Evolutionary conservation across 92 coral and sea anemone species (phyloP).

Genomic region (Nematostella vectensis): DNA sequence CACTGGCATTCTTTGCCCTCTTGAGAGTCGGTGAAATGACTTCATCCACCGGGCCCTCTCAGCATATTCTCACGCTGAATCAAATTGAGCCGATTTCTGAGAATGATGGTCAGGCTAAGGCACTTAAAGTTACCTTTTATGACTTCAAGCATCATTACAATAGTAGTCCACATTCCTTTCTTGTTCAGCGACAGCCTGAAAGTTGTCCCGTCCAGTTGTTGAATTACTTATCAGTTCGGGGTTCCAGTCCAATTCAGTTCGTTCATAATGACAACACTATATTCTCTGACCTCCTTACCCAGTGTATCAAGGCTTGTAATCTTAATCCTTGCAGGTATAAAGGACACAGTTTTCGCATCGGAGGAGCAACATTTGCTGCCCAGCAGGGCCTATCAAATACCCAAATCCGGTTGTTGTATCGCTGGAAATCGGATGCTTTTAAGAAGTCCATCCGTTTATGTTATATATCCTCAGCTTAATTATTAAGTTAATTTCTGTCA

Average conservation of each 20-base stretch:
- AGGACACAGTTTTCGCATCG: constrained; percentile 8
- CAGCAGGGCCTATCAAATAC: background rate
- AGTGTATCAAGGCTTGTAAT: background rate
- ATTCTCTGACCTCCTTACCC: background rate
- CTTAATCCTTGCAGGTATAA: constrained; percentile 1
- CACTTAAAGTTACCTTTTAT: constrained; percentile 1
- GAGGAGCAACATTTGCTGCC: constrained; percentile 3
- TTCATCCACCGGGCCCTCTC: background rate
- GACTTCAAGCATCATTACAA: constrained; percentile 2
- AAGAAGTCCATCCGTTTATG: constrained; percentile 5
- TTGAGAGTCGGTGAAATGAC: constrained; percentile 15
- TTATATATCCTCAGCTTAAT: background rate
- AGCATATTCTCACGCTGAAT: background rate
- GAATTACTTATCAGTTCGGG: background rate
- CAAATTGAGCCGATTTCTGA: background rate
- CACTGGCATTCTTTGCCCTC: constrained; percentile 25
- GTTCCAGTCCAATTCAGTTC: background rate
- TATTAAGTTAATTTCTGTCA: background rate
- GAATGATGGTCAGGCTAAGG: background rate
- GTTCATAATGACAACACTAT: too few relatives aligned
- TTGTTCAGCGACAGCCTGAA: background rate
- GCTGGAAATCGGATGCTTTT: constrained; percentile 12
- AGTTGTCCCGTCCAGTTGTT: constrained; percentile 2
- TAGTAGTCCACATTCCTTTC: background rate
- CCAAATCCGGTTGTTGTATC: constrained; percentile 4